Evolutionary conservation across 1,140 invertebrate genomes (phyloP).

Genomic region (Calliphora vicina): DNA sequence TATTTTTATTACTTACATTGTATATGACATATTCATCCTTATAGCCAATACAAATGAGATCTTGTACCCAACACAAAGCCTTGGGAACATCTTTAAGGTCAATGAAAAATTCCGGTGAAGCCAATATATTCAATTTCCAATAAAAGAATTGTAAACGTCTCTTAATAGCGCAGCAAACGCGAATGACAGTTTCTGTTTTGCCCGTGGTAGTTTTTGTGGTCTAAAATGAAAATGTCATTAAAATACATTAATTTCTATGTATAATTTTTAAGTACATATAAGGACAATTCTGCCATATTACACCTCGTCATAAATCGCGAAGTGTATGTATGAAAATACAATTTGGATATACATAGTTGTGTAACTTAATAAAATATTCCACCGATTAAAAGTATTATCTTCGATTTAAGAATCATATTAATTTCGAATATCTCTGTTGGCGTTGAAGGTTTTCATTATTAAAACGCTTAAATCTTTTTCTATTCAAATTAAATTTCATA

Average conservation of each 20-base stretch:
- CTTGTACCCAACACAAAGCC: conserved; percentile 84
- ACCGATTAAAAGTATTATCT: too few species aligned
- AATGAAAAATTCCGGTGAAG: conserved; percentile 77
- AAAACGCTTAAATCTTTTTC: too few species aligned
- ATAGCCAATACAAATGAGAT: conserved; percentile 84
- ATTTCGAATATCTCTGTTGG: too few species aligned
- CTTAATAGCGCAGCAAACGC: conserved; percentile 88
- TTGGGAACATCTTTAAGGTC: conserved; percentile 84
- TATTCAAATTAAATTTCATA: too few species aligned
- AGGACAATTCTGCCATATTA: too few species aligned
- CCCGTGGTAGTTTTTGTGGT: conserved; percentile 69
- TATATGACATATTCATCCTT: conserved; percentile 83
- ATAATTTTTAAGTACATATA: too few species aligned
- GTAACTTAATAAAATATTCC: too few species aligned
- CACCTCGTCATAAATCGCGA: too few species aligned
- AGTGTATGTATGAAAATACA: too few species aligned
- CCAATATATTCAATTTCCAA: conserved; percentile 87
- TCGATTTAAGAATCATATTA: too few species aligned
- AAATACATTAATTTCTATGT: neutral
- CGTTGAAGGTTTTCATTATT: too few species aligned
- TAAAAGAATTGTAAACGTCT: conserved; percentile 88
- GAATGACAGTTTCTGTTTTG: conserved; percentile 75
- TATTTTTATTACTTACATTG: conserved; percentile 68
- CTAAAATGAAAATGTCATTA: conserved; percentile 29
- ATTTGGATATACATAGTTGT: too few species aligned